Evolutionary conservation across 2,113 vertebrate species (phyloP).

Genomic region (Pyrgilauda ruficollis): DNA sequence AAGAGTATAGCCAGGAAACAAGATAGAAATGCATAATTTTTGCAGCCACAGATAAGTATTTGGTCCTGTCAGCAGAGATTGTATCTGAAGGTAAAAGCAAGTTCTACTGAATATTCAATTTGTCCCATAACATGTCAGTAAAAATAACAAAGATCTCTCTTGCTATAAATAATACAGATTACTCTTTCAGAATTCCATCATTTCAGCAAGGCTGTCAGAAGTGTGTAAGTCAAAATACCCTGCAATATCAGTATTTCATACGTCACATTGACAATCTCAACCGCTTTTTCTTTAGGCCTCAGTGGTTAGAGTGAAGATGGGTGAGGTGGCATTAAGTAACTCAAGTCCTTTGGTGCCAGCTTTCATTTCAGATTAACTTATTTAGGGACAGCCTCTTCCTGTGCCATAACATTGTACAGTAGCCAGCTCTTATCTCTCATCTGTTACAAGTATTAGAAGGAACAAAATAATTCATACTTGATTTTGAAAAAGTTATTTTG

Average conservation of each 20-base stretch:
- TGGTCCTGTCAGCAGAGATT: not conserved
- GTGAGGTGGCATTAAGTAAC: not conserved
- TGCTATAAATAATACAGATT: slow-evolving; percentile 46
- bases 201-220: not conserved
- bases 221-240: not conserved
- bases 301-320: not conserved
- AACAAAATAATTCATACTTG: not conserved
- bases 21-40: not conserved
- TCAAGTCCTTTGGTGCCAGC: not conserved
- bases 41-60: not conserved
- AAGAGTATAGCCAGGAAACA: not conserved
- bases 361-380: not conserved
- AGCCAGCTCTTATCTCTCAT: not conserved
- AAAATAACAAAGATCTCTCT: slow-evolving; percentile 29
- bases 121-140: not conserved
- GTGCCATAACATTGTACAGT: not conserved
- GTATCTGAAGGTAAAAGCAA: slow-evolving; percentile 50
- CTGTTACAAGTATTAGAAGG: not conserved
- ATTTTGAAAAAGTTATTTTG: not conserved
- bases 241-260: not conserved
- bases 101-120: slow-evolving; percentile 31
- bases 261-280: not conserved
- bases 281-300: slow-evolving; percentile 39
- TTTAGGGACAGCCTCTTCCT: not conserved
- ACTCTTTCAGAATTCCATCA: slow-evolving; percentile 30